Base-by-base conservation (phyloP, 2,888 invertebrate species). In the Leucophenga montana region DNA sequence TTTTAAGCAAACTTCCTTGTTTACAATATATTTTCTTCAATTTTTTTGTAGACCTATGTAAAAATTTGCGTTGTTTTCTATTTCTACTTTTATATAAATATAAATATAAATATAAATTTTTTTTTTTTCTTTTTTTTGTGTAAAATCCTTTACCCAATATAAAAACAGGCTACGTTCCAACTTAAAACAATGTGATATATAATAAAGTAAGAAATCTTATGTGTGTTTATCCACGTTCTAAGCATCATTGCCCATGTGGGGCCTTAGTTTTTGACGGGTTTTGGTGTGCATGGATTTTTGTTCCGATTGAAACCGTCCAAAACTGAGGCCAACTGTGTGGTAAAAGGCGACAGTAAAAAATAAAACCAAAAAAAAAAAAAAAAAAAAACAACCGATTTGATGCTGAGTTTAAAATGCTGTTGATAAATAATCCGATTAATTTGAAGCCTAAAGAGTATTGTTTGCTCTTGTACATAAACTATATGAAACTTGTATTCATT, bases 291-390 rank as follows among this genome's bases (percentile, higher is more conserved):
- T 78, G 87, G 85, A 84, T 78, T 77, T 78, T 71, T 77, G 84
- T 83, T 88, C 87, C 88, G 84, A 89, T 89, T 89, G 89, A 89
- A 89, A 89, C 89, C 89, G 89, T 89, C 89, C 89, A 89, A 89
- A 89, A 89, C 89, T 89, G 89, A 89, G 89, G 89, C 89, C 83
- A 76, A 83, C 80, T 84, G 76, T 83, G 83, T 68, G 81, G 85
- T 80, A 66, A 64, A 73, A 72, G 72, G 48, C 83, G 77, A 75
- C 82, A 74, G 75, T n/a, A 65, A 57, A 68, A 46, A 71, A 61
- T 50, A 71, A 72, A 46, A n/a, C n/a, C n/a, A 44, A 56, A 71
- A 33, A 11, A 53, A 53, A 53, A 31, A 57, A 14, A 4, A 9
- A 48, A 61, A 53, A 4, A 9, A 66, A 27, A 27, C 4, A 27